Base-by-base conservation (phyloP, 2,888 invertebrate species). In the Dexiosoma caninum region DNA sequence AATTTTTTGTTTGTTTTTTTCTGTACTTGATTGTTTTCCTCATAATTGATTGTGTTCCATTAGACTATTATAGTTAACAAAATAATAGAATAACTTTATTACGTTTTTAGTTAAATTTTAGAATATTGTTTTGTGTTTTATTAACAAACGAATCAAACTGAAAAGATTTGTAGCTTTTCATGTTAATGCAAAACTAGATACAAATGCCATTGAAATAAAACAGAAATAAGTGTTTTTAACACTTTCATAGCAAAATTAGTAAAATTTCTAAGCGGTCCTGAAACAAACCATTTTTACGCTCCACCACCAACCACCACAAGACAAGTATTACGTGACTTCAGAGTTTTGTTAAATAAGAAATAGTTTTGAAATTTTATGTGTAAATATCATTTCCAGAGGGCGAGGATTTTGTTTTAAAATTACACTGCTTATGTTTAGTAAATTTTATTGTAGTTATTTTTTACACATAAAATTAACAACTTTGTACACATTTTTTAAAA, bases 341-440 rank as follows among this genome's bases (percentile, higher is more conserved):
- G 46, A 23, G 23, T 44, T n/a, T 69, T 30, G 19, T 44, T 66
- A 40, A 55, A 27, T 27, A 27, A 37, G 23, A 53, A 55, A 27
- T 35, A n/a, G 42, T 44, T 72, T 21, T 55, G 23, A 30, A 37
- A 57, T 27, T 72, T 70, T 57, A 10, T 74, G 46, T 74, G 57
- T 74, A 44, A 74, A 59, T 59, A 59, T 49, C 40, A 40, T 59
- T 30, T 51, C 51, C 51, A 51, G 60, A 16, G 46, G 46, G 35
- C 21, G 49, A 70, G 46, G 59, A 70, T 37, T 40, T 60, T 60
- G 16, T 49, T 10, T 40, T 37, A 9, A 59, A 75, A 30, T 35
- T 69, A 70, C 60, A 49, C 55, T 71, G 70, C 77, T 78, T 78
- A 57, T 64, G 64, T 66, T 75, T 78, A 64, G 77, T 71, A 14